These are phyloP conservation scores for Troglohyphantes excavatus DNA, from an alignment of 2,888 invertebrate genomes.

Conservation along the genomic window DNA sequence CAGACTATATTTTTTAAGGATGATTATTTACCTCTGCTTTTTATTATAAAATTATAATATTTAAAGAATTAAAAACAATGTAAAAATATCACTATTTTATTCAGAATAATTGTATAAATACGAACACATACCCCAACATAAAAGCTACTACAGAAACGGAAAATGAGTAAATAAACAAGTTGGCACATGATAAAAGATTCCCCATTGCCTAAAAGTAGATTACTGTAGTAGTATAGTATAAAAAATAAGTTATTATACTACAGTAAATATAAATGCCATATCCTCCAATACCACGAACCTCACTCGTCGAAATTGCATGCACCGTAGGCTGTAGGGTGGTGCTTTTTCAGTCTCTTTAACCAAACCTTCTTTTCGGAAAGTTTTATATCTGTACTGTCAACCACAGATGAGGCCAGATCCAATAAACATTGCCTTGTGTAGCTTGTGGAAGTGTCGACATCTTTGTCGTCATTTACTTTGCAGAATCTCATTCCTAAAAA, in stretches of 20 bases:
- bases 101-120: not conserved
- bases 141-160: not conserved
- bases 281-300: not conserved
- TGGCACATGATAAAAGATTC: not conserved
- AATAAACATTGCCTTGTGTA: constrained; percentile 45
- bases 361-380: constrained; percentile 69
- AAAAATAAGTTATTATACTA: not conserved
- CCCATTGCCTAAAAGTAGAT: not conserved
- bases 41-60: not conserved
- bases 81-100: not conserved
- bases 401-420: constrained; percentile 52
- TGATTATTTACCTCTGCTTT: no score
- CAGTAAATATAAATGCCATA: not conserved
- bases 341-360: constrained; percentile 71
- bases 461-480: constrained; percentile 14
- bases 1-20: no score
- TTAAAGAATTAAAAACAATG: not conserved
- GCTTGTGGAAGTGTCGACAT: not conserved
- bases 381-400: constrained; percentile 66
- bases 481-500: constrained; percentile 55
- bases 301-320: constrained; percentile 52
- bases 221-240: not conserved
- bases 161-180: not conserved
- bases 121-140: not conserved
- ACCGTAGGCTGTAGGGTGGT: constrained; percentile 51